Base-by-base conservation (phyloP, 2,113 vertebrate genomes). In the Chauna torquata region DNA sequence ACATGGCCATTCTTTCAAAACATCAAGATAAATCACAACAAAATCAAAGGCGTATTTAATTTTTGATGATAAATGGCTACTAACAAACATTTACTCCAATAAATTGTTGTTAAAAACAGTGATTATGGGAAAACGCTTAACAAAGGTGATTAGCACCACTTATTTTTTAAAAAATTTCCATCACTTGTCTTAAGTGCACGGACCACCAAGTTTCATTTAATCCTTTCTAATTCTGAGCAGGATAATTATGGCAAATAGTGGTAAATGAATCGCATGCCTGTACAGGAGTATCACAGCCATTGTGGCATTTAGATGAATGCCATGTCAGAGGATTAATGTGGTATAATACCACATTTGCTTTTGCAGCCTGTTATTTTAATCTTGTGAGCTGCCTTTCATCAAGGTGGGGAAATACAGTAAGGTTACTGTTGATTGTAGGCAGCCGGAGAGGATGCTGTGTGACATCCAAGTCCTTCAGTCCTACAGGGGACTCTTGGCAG, bases 191-290 rank as follows among this genome's bases (percentile, higher is more conserved):
- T 69, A 88, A 95, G 79, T 90, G 76, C 36, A 76, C 1, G 50
- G 96, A 94, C 92, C 96, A 96, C 96, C 96, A 94, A 93, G 88
- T 90, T 95, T 70, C 57, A 86, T 86, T 92, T 96, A 97, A 97
- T 97, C 82, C 82, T 89, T 95, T 66, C 88, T 95, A 94, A 90
- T 92, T 92, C 86, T 74, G 55, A 80, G 74, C 66, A 86, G 88
- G 69, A 89, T 90, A 97, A 98, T 97, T 95, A 94, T 61, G 83
- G 93, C 78, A 90, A 96, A 96, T 94, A 94, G 96, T 92, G 80
- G 95, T 91, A 83, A 97, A 94, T 82, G 95, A 95, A 96, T 97
- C 95, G 89, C 88, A 94, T 92, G 95, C 66, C 96, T 88, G 86
- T 76, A 92, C 42, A 96, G 92, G 88, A 95, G 82, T 92, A 96